Evolutionary conservation across 2,888 invertebrate species (phyloP).

Genomic region (Andrena trimmerana): DNA sequence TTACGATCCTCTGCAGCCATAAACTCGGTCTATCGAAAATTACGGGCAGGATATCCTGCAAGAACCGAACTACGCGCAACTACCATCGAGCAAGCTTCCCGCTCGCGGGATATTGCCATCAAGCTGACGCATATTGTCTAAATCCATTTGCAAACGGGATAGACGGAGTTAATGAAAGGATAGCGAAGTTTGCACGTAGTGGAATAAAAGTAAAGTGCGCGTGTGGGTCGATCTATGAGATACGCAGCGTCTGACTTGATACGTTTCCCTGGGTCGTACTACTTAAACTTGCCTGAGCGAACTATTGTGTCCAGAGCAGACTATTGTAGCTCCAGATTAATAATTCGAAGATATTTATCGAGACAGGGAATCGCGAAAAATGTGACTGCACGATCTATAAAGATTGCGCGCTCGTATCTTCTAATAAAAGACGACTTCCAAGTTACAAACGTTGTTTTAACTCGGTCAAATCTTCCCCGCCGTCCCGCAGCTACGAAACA

Average conservation of each 20-base stretch:
- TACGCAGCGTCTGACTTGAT: neutral
- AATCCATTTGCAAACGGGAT: constrained; percentile 26
- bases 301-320: too few species aligned
- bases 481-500: neutral
- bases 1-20: constrained; percentile 72
- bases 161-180: constrained; percentile 2
- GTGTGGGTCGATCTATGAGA: neutral
- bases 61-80: constrained; percentile 63
- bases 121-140: constrained; percentile 43
- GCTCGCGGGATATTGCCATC: constrained; percentile 31
- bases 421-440: neutral
- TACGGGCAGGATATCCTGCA: constrained; percentile 73
- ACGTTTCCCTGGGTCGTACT: neutral
- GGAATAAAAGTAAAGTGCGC: neutral
- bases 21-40: constrained; percentile 80
- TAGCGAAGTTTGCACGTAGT: neutral
- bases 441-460: neutral
- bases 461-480: neutral
- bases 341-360: too few species aligned
- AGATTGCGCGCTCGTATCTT: neutral
- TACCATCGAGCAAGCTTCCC: constrained; percentile 39
- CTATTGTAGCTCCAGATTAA: too few species aligned
- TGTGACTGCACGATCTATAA: neutral
- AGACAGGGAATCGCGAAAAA: too few species aligned
- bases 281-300: neutral